Percentiles rank a stretch among this genome's conserved stretches.
Evolutionary conservation across 2,113 vertebrate species (phyloP).

Genomic region (Mustela nigripes): DNA sequence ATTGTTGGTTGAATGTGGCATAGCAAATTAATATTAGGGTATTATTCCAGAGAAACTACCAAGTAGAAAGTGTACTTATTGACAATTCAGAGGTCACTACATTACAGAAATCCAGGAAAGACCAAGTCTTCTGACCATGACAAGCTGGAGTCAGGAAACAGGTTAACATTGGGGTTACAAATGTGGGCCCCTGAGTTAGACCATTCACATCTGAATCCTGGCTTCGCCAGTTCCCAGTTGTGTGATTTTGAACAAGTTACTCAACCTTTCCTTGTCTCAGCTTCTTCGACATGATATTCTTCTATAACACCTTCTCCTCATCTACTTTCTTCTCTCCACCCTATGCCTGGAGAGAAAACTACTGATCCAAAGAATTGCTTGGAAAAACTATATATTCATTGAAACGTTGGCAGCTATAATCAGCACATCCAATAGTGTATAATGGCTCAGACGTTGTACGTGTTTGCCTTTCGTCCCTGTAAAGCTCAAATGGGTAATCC

Average conservation of each 20-base stretch:
- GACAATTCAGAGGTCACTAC: neutral
- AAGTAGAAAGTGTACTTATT: neutral
- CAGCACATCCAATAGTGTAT: neutral
- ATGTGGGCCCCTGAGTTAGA: neutral
- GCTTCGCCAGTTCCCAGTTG: neutral
- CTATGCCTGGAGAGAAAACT: neutral
- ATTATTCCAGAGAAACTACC: neutral
- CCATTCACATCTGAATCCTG: neutral
- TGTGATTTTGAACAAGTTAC: neutral
- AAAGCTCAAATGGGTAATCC: neutral
- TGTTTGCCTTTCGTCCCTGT: neutral
- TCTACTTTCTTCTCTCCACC: neutral
- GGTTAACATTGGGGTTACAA: neutral
- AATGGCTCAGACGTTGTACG: neutral
- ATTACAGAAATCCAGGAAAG: constrained; percentile 14
- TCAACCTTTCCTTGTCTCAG: neutral
- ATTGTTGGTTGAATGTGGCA: neutral
- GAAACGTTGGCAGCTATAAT: neutral
- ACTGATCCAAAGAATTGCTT: neutral
- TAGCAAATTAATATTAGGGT: neutral
- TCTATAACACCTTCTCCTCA: neutral
- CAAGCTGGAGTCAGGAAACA: neutral
- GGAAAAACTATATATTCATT: neutral
- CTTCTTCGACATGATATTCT: neutral
- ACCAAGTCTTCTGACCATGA: neutral